A percentile compares a stretch with the other conserved stretches of the same genome.
These are phyloP conservation scores for Euleptes europaea DNA, from an alignment of 2,113 vertebrate genomes.

Conservation along the genomic window DNA sequence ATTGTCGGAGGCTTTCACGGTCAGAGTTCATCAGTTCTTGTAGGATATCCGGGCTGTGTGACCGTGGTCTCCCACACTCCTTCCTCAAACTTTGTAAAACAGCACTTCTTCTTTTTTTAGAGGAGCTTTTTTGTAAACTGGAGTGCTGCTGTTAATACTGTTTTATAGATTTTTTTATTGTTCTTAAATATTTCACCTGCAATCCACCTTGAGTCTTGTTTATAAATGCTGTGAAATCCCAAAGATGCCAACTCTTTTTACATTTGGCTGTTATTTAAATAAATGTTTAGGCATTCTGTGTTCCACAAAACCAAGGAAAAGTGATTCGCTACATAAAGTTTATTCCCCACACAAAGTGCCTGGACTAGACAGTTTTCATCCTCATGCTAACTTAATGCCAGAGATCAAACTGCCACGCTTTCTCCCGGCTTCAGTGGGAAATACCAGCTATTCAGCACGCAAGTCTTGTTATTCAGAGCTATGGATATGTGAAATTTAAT, in stretches of 20 bases:
- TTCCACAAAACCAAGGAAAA: not conserved
- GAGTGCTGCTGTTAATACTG: too few species aligned
- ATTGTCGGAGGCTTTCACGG: too few species aligned
- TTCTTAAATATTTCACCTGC: too few species aligned
- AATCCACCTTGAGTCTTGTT: too few species aligned
- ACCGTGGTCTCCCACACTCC: too few species aligned
- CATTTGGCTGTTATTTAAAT: not conserved
- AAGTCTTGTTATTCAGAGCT: not conserved
- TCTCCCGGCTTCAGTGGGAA: conserved; percentile 1
- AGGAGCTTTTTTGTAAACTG: too few species aligned
- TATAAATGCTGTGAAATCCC: too few species aligned
- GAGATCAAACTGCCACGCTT: not conserved
- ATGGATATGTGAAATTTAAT: not conserved
- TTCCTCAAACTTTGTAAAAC: too few species aligned
- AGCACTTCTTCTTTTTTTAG: too few species aligned
- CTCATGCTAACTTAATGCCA: not conserved
- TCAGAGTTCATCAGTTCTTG: too few species aligned
- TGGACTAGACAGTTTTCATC: not conserved
- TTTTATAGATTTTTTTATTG: too few species aligned
- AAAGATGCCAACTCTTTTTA: not conserved
- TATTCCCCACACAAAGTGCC: not conserved
- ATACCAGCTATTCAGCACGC: not conserved
- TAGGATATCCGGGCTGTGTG: too few species aligned
- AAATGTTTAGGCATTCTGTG: not conserved
- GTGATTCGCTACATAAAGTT: not conserved